These are phyloP conservation scores for Holothuria glaberrima DNA, from an alignment of 35 echinoderm and acorn worm genomes.

Conservation along the genomic window DNA sequence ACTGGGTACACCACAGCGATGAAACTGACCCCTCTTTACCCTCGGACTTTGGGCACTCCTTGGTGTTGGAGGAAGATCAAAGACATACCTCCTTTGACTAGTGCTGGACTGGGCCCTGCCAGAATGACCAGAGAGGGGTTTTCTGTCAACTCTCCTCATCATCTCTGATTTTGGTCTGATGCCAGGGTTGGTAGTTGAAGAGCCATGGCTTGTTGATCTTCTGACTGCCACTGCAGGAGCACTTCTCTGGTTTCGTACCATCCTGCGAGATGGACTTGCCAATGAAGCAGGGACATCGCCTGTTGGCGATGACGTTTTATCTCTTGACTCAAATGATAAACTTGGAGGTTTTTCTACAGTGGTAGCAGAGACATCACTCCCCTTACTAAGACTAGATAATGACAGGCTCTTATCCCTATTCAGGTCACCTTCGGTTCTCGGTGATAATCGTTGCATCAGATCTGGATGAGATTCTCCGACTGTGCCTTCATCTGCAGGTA, in stretches of 20 bases:
- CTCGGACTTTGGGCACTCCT: constrained; percentile 56
- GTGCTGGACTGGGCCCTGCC: constrained; percentile 71
- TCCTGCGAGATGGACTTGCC: not conserved
- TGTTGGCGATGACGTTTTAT: not conserved
- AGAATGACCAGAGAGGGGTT: not conserved
- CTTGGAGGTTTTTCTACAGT: constrained; percentile 59
- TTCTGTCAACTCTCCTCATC: not conserved
- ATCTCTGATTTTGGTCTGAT: constrained; percentile 35
- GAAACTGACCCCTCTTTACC: constrained; percentile 78
- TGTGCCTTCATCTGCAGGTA: not conserved
- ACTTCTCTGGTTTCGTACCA: constrained; percentile 13
- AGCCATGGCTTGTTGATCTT: not conserved
- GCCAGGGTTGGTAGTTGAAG: not conserved
- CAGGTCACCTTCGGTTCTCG: not conserved
- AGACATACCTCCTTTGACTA: constrained; percentile 62
- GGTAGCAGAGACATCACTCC: constrained; percentile 9
- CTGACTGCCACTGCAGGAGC: not conserved
- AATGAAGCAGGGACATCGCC: not conserved
- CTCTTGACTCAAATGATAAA: not conserved
- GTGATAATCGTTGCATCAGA: constrained; percentile 16
- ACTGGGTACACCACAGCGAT: constrained; percentile 73
- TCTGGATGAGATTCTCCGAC: constrained; percentile 11
- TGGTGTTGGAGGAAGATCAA: constrained; percentile 60
- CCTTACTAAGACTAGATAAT: constrained; percentile 51
- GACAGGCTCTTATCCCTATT: constrained; percentile 34